Base-by-base conservation (phyloP, 1,140 invertebrate genomes). In the Apis dorsata region DNA sequence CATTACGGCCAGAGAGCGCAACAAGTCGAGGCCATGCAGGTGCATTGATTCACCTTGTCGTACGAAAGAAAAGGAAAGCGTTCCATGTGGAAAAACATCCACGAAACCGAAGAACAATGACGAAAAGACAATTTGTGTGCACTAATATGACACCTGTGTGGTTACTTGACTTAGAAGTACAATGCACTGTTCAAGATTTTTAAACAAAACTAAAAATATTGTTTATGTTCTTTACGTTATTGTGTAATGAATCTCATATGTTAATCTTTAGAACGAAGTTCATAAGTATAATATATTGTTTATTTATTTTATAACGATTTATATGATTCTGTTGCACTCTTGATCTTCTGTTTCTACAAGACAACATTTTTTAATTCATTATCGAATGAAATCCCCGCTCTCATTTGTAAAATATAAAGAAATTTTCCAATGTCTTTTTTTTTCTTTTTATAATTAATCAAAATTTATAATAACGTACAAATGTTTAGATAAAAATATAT, bases 31-130 rank as follows among this genome's bases (percentile, higher is more conserved):
- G 79, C 75, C 74, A 53, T 87, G 83, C 81, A 85, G 82, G 84
- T 89, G 79, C 66, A 69, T 49, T 87, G 87, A 90, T 88, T 90
- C 88, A 88, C 60, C 75, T 28, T 73, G 81, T 34, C 60, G 68
- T 17, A n/a, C 55, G 53, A 87, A 72, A 68, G 84, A 85, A 12
- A 80, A 85, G 81, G 69, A 81, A 62, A 85, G 34, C n/a, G 49
- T 9, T 17, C 15, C 44, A 15, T 65, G 66, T 34, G 49, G 84
- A 65, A 88, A 85, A 68, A 68, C 59, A 71, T 83, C 77, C 19
- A 81, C 66, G 28, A 77, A 85, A 81, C 34, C 57, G 15, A 81
- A 79, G 55, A 72, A 70, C 70, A 28, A 79, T n/a, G 71, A 53
- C 24, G 76, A 85, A 24, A 81, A 75, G 79, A 53, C 70, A 24